Evolutionary conservation across 2,888 invertebrate species (phyloP), one percentile per base, ranked within the genome.

Genomic region (Ernsta delagoae): DNA sequence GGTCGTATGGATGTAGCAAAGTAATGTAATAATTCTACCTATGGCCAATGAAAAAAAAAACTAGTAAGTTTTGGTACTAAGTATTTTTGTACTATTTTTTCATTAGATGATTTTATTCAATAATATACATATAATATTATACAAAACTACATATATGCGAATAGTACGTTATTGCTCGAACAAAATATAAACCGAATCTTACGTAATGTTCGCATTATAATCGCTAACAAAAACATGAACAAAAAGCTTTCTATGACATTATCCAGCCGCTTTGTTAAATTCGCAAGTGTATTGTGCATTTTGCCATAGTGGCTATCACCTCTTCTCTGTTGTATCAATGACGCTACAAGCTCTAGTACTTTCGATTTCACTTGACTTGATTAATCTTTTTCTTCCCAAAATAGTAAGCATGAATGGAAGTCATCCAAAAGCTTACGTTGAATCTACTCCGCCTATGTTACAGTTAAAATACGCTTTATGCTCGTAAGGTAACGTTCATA

Each of bases 291-390:
- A 60, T 59, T 66, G 66, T 53, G 54, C 41, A 60, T 59, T 57
- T 65, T 59, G 57, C 39, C 65, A 59, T 59, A 65, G 50, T 12
- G 16, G 12, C 8, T 12, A 24, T 41, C 62, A 54, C 53, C 54
- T 24, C 50, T 50, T 12, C 54, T n/a, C 41, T 39, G 24, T 24
- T 45, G 62, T 63, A 63, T 67, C 61, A 67, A 61, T 56, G 61
- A 61, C 65, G 73, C 72, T 74, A 75, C 75, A 74, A 75, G 77
- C 79, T 79, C 75, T 75, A 71, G 74, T 73, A 85, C 88, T 88
- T 88, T 88, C 86, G 76, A 80, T 86, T 85, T 82, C 78, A 74
- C 76, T 74, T 59, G 66, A 73, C 74, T 79, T 87, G 84, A 84
- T 86, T 85, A 81, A 87, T 86, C 77, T 76, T 72, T 72, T 73